Conservation (phyloP, 2,888 invertebrate genomes). For the Thymelicus acteon region DNA sequence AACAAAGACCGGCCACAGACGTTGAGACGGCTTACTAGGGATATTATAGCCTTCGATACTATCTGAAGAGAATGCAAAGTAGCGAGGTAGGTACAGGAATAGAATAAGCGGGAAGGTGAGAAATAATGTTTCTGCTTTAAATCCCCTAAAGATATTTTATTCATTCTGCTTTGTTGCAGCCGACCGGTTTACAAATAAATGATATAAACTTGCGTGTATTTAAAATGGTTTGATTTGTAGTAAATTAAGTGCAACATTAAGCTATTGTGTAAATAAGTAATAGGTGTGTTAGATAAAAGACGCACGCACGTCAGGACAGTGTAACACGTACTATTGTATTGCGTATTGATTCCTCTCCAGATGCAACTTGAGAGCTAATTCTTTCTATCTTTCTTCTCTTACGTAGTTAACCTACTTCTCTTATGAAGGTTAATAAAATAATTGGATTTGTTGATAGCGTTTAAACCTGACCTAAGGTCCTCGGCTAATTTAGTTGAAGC, state of each 20-base stretch:
- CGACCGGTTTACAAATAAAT: not conserved
- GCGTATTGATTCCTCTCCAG: no score
- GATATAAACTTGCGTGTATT: not conserved
- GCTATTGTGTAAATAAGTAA: no score
- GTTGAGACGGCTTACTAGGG: constrained; percentile 48
- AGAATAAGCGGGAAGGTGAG: constrained; percentile 28
- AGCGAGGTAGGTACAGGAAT: constrained; percentile 40
- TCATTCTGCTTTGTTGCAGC: not conserved
- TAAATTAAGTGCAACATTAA: not conserved
- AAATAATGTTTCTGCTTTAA: constrained; percentile 30
- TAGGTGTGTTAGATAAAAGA: no score
- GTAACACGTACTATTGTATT: no score
- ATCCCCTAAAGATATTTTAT: not conserved
- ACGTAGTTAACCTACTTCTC: no score
- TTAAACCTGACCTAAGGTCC: no score
- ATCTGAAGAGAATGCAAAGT: constrained; percentile 46
- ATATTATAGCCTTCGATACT: constrained; percentile 47
- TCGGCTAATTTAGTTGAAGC: no score
- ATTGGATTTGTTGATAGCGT: no score
- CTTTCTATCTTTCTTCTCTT: no score
- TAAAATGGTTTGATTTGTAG: not conserved
- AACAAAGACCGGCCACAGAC: constrained; percentile 52
- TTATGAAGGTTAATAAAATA: no score
- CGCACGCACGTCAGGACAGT: no score
- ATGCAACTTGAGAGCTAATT: no score